Evolutionary conservation across 2,797 vertebrate species (phyloP).

Genomic region (Characodon lateralis): DNA sequence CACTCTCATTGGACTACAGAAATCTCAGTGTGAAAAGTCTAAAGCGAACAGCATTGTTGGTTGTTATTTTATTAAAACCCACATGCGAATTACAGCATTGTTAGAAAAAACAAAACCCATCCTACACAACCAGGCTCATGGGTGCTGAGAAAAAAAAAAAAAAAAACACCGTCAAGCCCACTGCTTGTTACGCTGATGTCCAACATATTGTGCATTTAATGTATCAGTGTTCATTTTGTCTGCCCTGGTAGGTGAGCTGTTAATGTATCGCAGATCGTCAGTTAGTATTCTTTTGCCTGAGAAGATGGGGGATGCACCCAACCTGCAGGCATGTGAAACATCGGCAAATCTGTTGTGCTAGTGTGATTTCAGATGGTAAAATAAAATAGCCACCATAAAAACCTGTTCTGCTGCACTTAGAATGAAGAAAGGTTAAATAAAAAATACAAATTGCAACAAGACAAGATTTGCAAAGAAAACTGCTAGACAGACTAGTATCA

Average conservation of each 20-base stretch:
- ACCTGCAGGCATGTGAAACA: constrained; percentile 27
- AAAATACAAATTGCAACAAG: background rate
- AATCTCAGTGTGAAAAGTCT: background rate
- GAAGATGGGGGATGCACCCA: constrained; percentile 4
- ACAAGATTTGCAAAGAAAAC: background rate
- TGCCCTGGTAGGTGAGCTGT: constrained; percentile 21
- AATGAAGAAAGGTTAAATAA: background rate
- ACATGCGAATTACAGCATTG: constrained; percentile 36
- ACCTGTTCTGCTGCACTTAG: background rate
- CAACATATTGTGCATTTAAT: constrained; percentile 22
- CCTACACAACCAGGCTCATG: constrained; percentile 28
- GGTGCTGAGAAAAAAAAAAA: constrained; percentile 4
- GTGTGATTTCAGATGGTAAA: background rate
- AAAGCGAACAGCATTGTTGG: constrained; percentile 33
- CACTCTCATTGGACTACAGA: constrained; percentile 14
- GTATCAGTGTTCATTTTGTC: constrained; percentile 2
- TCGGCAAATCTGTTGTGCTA: constrained; percentile 14
- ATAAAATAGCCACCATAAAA: background rate
- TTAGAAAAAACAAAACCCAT: constrained; percentile 37
- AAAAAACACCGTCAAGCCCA: constrained; percentile 1
- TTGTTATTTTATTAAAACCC: constrained; percentile 35
- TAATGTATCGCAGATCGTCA: constrained; percentile 56
- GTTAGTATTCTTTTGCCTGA: constrained; percentile 44
- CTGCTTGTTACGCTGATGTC: constrained; percentile 9
- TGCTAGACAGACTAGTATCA: background rate